Conservation (phyloP, 2,113 vertebrate species). For the Tachuris rubrigastra region DNA sequence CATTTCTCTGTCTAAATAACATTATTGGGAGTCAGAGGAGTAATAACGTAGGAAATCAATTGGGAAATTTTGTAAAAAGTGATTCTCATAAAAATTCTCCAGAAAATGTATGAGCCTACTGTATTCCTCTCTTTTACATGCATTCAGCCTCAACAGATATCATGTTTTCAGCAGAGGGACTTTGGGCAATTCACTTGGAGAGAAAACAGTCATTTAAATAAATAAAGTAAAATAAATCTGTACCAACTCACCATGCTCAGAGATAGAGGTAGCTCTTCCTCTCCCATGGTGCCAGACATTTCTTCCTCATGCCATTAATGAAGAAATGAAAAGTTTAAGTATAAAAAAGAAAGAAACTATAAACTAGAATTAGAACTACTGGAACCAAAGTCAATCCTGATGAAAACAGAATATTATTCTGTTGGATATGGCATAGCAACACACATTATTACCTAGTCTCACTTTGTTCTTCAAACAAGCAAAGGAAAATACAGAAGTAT, state of each 20-base stretch:
- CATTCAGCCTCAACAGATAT: neutral
- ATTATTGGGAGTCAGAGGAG: conserved; percentile 15
- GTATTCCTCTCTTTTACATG: conserved; percentile 5
- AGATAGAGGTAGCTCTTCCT: neutral
- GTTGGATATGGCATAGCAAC: neutral
- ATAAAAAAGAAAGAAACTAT: neutral
- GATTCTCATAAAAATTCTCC: conserved; percentile 43
- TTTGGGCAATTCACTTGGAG: neutral
- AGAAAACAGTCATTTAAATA: neutral
- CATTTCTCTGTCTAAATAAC: conserved; percentile 49
- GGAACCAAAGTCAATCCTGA: neutral
- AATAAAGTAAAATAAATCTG: neutral
- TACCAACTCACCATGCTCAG: neutral
- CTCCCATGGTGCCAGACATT: neutral
- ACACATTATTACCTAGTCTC: neutral
- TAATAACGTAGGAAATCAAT: conserved; percentile 21
- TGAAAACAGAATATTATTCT: neutral
- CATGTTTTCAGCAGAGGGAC: conserved; percentile 6
- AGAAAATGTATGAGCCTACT: neutral
- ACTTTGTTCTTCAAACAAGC: neutral
- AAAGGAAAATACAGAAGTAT: neutral
- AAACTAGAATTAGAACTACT: neutral
- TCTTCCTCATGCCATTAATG: neutral
- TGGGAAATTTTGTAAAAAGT: conserved; percentile 47
- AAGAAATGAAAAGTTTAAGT: neutral